phyloP scores from a whole-genome alignment of 2,113 vertebrate genomes.

The Corvus hawaiiensis region DNA sequence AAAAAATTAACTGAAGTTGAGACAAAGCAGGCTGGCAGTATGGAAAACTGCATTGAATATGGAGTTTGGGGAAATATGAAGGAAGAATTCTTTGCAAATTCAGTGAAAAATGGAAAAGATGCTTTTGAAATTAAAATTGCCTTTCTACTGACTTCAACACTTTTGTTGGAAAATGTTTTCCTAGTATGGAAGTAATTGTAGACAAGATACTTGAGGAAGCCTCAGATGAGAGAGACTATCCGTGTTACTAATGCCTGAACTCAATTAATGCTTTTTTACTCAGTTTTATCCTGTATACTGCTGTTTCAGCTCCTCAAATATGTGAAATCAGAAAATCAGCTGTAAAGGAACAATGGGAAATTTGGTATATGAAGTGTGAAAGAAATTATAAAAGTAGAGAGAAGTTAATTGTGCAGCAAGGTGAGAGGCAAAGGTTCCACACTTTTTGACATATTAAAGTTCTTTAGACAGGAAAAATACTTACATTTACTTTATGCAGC shows the following conservation, averaged over 20 bases:
- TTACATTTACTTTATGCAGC: neutral
- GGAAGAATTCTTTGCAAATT: neutral
- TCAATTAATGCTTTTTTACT: neutral
- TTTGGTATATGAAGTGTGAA: neutral
- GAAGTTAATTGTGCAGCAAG: neutral
- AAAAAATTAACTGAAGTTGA: neutral
- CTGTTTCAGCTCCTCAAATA: neutral
- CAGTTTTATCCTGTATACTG: neutral
- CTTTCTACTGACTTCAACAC: neutral
- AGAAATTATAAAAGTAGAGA: neutral
- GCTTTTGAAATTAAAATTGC: neutral
- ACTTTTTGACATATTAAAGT: neutral
- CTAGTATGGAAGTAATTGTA: neutral
- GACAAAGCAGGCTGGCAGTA: neutral
- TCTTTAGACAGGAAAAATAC: neutral
- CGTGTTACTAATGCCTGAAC: neutral
- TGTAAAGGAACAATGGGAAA: neutral
- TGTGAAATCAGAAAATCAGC: neutral
- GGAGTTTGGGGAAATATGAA: neutral
- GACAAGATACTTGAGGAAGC: neutral
- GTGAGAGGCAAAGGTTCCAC: neutral
- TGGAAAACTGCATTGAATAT: neutral
- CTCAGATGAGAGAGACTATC: neutral
- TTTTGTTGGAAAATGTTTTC: neutral
- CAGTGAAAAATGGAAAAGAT: neutral